Base-by-base conservation (phyloP, 2,888 invertebrate genomes). In the Drosophila sordidapex region DNA sequence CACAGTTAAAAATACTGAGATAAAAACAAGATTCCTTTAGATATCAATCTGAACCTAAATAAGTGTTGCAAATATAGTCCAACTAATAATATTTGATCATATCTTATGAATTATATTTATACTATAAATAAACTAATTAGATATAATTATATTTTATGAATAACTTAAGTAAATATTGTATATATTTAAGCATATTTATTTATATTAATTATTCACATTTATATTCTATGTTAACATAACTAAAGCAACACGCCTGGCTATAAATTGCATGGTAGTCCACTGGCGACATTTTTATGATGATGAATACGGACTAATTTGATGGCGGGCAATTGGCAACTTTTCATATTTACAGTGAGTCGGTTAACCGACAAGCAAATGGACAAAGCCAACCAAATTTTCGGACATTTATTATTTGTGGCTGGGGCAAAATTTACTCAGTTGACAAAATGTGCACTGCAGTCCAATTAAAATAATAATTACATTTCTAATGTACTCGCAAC, bases 381-480 rank as follows among this genome's bases (percentile, higher is more conserved):
- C 69, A 64, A 76, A 80, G 79, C 70, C 60, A 67, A 60, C 54
- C 67, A 74, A 70, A 58, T 68, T 69, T 86, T 69, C 68, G 76
- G 68, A 72, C 79, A 83, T 87, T 83, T 83, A 86, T 87, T 87
- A 83, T 87, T 83, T 87, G 86, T 81, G 81, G 76, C 77, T 36
- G 58, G 60, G 57, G 52, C 71, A 58, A 60, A 66, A 64, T 54
- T 54, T 52, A 18, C 54, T 49, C 69, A 56, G 56, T 68, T 75
- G 74, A 76, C 79, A 72, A 79, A 82, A 84, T 82, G 84, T 73
- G 66, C 80, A 68, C 57, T 72, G 81, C 79, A 80, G 83, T 86
- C 89, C 91, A 91, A 91, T 91, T 91, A 91, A 91, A 91, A 91
- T 91, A 91, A 91, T 91, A 91, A 91, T 91, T 91, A 91, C 91